phyloP scores from a whole-genome alignment of 2,888 invertebrate species.

The Caenorhabditis uteleia region DNA sequence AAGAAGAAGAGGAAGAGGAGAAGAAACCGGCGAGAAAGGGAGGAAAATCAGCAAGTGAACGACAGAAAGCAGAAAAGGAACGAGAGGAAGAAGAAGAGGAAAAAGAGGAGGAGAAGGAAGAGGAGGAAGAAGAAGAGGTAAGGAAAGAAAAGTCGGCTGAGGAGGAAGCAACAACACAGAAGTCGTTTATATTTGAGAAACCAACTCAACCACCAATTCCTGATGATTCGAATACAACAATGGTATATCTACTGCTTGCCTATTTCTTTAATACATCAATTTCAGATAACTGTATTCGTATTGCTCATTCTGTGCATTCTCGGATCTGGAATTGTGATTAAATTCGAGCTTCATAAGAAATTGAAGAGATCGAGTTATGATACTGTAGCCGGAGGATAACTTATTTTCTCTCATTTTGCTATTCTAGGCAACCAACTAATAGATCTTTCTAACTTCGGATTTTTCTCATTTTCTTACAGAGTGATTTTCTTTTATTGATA shows the following conservation, averaged over 20 bases:
- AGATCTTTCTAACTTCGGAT: too few relatives aligned
- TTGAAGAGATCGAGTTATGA: slow-evolving; percentile 69
- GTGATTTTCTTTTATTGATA: too few relatives aligned
- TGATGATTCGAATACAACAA: slow-evolving; percentile 57
- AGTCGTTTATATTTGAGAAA: slow-evolving; percentile 62
- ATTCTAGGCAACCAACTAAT: too few relatives aligned
- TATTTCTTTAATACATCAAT: not conserved
- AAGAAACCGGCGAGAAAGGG: slow-evolving; percentile 17
- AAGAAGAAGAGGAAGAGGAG: slow-evolving; percentile 29
- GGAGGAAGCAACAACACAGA: slow-evolving; percentile 37
- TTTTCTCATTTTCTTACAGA: too few relatives aligned
- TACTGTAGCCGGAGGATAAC: slow-evolving; percentile 66
- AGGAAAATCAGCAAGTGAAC: slow-evolving; percentile 20
- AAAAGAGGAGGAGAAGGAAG: slow-evolving; percentile 20
- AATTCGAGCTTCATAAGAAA: slow-evolving; percentile 66
- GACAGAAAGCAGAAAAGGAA: slow-evolving; percentile 38
- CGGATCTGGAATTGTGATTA: slow-evolving; percentile 67
- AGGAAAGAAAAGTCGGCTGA: too few relatives aligned
- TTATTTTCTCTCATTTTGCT: too few relatives aligned
- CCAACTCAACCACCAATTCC: slow-evolving; percentile 62
- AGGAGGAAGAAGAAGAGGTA: slow-evolving; percentile 28
- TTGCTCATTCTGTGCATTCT: slow-evolving; percentile 67
- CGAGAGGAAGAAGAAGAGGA: slow-evolving; percentile 40
- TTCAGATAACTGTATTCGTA: slow-evolving; percentile 62
- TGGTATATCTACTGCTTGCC: slow-evolving; percentile 31